Evolutionary conservation across 1,140 invertebrate species (phyloP).

Genomic region (Drosophila novamexicana): DNA sequence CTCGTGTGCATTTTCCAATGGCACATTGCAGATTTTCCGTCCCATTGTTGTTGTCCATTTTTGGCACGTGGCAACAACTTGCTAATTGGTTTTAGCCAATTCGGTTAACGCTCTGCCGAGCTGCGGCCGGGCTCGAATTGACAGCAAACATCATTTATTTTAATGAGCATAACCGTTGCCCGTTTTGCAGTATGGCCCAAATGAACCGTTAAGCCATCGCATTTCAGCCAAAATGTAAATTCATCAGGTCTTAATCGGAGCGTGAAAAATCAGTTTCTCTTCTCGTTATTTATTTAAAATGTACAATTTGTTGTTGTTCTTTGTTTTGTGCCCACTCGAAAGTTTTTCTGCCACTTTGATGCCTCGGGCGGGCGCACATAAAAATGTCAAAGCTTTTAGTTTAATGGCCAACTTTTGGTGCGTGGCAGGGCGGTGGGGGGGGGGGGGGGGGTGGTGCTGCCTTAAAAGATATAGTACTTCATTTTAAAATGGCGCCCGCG

Average conservation of each 20-base stretch:
- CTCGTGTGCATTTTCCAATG: neutral
- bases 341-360: slow-evolving; percentile 31
- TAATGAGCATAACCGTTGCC: neutral
- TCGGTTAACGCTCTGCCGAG: neutral
- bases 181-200: neutral
- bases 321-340: slow-evolving; percentile 39
- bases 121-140: neutral
- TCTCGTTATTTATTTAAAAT: slow-evolving; percentile 2
- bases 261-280: slow-evolving; percentile 19
- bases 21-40: slow-evolving; percentile 11
- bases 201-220: neutral
- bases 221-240: neutral
- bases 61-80: slow-evolving; percentile 8
- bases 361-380: neutral
- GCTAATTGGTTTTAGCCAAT: slow-evolving; percentile 30
- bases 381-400: slow-evolving; percentile 58
- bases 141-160: slow-evolving; percentile 11
- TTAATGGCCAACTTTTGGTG: slow-evolving; percentile 45
- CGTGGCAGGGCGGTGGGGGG: neutral
- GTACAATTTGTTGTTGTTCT: slow-evolving; percentile 6
- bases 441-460: neutral
- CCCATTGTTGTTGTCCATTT: slow-evolving; percentile 1
- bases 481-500: neutral
- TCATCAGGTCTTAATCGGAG: neutral
- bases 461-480: slow-evolving; percentile 7